Base-by-base conservation (phyloP, 2,797 vertebrate genomes). In the Toxotes lorentzi region DNA sequence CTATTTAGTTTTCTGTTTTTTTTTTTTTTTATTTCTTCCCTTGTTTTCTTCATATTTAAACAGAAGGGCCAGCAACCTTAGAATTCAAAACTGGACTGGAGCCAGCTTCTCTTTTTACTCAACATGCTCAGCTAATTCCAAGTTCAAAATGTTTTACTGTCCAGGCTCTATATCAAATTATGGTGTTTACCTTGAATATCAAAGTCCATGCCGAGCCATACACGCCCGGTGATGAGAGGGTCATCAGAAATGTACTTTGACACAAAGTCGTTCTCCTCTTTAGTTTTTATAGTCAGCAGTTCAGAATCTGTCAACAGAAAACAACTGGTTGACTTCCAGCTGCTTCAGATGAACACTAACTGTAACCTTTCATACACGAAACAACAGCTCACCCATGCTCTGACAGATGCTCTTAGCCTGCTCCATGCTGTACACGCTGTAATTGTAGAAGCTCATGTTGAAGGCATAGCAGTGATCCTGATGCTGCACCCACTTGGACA, bases 231-330 rank as follows among this genome's bases (percentile, higher is more conserved):
- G 87, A 98, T 95, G 50, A 96, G 94, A 30, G 95, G 93, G 53
- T 97, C 90, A n/a, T 96, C 88, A 4, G 73, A 90, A 70, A 98
- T 85, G 84, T 97, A 93, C 50, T 78, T 86, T 1, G 94, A 94
- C 84, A 99, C 95, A 86, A 99, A 99, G 63, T 93, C 92, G 69
- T 99, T 99, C 92, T 99, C 98, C 40, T 97, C 96, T 80, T 93
- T 94, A 89, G 95, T 93, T 72, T 88, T 92, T 88, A 99, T 95
- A 50, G 95, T 97, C 88, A 99, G 89, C 61, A 98, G 74, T 5
- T 94, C 68, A 69, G 97, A 94, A 90, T 91, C 98, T 99, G 89
- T 43, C 21, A 35, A 27, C 19, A 66, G 41, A 63, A 50, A 60
- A 17, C 0, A 59, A 21, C 21, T n/a, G 17, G 8, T 67, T 9